Percentiles rank a stretch among this genome's conserved stretches.
phyloP scores from a whole-genome alignment of 2,113 vertebrate genomes.

The Phasianus colchicus region DNA sequence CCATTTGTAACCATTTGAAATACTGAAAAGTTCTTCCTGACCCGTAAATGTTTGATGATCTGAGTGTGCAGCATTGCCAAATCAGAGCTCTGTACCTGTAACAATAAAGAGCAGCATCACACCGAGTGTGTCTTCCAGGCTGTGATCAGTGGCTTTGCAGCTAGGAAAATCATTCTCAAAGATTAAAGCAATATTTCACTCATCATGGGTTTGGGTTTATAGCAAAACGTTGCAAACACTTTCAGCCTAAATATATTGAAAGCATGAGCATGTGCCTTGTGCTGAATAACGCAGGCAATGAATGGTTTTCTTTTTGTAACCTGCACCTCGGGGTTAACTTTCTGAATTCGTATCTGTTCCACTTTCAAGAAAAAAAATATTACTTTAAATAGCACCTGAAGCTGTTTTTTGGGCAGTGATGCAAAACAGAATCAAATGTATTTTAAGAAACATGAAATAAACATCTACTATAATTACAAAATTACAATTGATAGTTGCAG shows the following conservation, averaged over 20 bases:
- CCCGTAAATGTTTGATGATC: neutral
- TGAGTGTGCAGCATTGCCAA: slow-evolving; percentile 37
- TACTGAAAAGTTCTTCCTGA: slow-evolving; percentile 12
- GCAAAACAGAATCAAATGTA: neutral
- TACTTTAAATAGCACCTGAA: neutral
- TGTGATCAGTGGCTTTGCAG: slow-evolving; percentile 57
- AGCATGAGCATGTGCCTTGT: neutral
- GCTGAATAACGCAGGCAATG: neutral
- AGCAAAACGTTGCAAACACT: neutral
- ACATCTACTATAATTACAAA: neutral
- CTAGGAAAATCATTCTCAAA: neutral
- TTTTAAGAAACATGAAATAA: slow-evolving; percentile 1
- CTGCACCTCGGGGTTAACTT: neutral
- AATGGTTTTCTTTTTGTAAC: neutral
- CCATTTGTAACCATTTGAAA: slow-evolving; percentile 37
- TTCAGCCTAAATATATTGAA: slow-evolving; percentile 35
- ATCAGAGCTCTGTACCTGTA: slow-evolving; percentile 57
- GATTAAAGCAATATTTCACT: neutral
- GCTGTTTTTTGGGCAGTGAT: neutral
- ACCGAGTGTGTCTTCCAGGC: slow-evolving; percentile 17
- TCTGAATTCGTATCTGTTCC: neutral
- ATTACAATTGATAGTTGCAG: neutral
- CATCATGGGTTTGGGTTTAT: neutral
- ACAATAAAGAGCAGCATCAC: slow-evolving; percentile 69
- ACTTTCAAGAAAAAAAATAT: neutral